Evolutionary conservation across 2,888 invertebrate species (phyloP), one percentile per base, ranked within the genome.

Genomic region (Epirrita christyi): DNA sequence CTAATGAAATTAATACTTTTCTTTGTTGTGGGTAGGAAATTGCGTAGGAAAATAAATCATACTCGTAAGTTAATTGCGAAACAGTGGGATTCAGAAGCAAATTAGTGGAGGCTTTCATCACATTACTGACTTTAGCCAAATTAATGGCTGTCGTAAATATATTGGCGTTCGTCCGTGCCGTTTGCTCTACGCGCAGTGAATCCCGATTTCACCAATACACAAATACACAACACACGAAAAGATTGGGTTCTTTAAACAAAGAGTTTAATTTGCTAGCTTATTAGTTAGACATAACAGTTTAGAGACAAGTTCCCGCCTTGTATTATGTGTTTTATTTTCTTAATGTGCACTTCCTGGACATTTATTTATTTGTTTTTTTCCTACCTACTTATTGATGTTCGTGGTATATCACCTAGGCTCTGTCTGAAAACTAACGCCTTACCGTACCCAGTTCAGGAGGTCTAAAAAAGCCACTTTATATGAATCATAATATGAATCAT

Each of bases 91-190:
- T 55, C 43, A 41, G 29, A 36, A 15, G 37, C 53, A 67, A 68
- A 69, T 71, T 68, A 67, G 62, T 61, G 51, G 60, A 63, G 64
- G 67, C 68, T 71, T 67, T 71, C 70, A 70, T 73, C 68, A 67
- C 66, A 69, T 72, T 70, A 70, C 63, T 59, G 64, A 58, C 56
- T 72, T 66, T 49, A 59, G 57, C 63, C 62, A 65, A 70, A 71
- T 70, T 70, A 71, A 73, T 73, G 68, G 61, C 51, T 46, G 52
- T 63, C 66, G 68, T 63, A 67, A 68, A 68, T 66, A 66, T 62
- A 55, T 63, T 28, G 42, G 11, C 29, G 11, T 11, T 21, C 21
- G 32, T 21, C 27, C 40, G 21, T 34, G 34, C 27, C 40, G 21
- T 34, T 21, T n/a, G 51, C 40, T 45, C 32, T 52, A 53, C 53